Evolutionary conservation across 2,113 vertebrate species (phyloP).

Genomic region (Limanda limanda): DNA sequence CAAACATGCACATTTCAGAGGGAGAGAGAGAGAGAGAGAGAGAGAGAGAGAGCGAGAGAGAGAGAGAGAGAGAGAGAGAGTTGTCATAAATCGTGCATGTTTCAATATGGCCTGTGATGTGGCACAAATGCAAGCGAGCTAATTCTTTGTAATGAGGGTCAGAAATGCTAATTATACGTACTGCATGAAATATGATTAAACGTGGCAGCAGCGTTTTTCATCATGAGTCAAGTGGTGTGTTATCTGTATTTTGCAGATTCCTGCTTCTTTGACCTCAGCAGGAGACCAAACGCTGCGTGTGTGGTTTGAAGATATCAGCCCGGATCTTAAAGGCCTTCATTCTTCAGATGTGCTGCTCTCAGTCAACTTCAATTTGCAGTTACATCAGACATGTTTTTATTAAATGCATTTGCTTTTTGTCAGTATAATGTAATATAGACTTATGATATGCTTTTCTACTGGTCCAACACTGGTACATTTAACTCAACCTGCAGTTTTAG

Average conservation of each 20-base stretch:
- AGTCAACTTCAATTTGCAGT: neutral
- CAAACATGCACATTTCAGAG: conserved; percentile 14
- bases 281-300: conserved; percentile 1
- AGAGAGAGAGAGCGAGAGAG: neutral
- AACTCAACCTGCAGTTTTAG: conserved; percentile 13
- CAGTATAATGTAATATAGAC: neutral
- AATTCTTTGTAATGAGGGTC: conserved; percentile 2
- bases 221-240: conserved; percentile 14
- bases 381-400: neutral
- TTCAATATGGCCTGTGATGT: conserved; percentile 14
- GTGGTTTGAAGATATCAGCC: conserved; percentile 17
- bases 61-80: neutral
- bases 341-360: neutral
- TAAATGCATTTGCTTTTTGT: neutral
- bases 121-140: conserved; percentile 22
- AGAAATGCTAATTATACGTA: conserved; percentile 10
- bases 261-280: conserved; percentile 10
- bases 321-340: conserved; percentile 17
- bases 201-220: conserved; percentile 22
- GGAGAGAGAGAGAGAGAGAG: neutral
- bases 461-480: neutral
- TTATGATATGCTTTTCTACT: neutral
- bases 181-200: neutral
- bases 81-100: conserved; percentile 28
- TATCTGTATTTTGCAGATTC: conserved; percentile 39